phyloP scores from a whole-genome alignment of 2,888 invertebrate species.

The Dilophus febrilis region DNA sequence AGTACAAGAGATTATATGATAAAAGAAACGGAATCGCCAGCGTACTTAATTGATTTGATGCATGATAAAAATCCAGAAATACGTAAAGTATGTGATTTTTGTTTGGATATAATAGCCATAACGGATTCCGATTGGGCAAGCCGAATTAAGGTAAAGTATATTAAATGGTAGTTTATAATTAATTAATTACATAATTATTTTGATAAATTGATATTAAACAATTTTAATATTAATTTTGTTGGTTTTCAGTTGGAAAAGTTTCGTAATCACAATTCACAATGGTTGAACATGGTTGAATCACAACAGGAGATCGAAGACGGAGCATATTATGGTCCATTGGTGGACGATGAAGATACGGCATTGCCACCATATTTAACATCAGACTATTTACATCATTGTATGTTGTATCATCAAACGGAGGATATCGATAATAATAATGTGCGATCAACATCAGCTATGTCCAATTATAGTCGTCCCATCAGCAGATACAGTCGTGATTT shows the following conservation, averaged over 20 bases:
- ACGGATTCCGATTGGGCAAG: conserved; percentile 86
- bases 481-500: conserved; percentile 38
- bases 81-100: conserved; percentile 84
- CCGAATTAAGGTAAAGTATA: conserved; percentile 56
- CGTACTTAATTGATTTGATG: conserved; percentile 91
- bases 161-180: conserved; percentile 1
- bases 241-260: conserved; percentile 61
- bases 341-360: conserved; percentile 39
- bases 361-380: conserved; percentile 60
- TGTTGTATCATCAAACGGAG: conserved; percentile 21
- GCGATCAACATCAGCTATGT: conserved; percentile 24
- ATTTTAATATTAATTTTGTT: not conserved
- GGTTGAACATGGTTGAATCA: conserved; percentile 90
- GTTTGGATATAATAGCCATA: conserved; percentile 87
- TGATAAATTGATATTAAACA: not conserved
- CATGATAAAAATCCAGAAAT: conserved; percentile 93
- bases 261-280: conserved; percentile 95
- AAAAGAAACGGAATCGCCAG: conserved; percentile 83
- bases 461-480: conserved; percentile 31
- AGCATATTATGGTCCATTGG: conserved; percentile 24
- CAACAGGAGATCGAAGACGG: conserved; percentile 36
- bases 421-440: conserved; percentile 20
- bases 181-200: not conserved
- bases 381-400: conserved; percentile 45
- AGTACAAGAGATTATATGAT: conserved; percentile 67